Evolutionary conservation across 2,113 vertebrate genomes (phyloP), one percentile per base, ranked within the genome.

Genomic region (Aegotheles bennettii): DNA sequence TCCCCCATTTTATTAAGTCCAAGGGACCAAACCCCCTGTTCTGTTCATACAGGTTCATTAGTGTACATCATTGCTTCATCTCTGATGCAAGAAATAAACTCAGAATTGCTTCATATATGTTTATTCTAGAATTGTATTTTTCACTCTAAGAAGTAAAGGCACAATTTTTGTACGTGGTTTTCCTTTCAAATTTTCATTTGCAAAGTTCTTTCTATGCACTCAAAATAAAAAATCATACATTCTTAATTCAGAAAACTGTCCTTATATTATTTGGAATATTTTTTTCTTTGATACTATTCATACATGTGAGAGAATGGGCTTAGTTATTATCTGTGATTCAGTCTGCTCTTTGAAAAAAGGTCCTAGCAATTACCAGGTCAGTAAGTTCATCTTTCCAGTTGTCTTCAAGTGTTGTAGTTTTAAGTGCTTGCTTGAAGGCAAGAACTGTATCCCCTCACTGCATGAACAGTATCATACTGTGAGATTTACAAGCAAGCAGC

Each of bases 401-500:
- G 60, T 26, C 45, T 92, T 75, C 45, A 67, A 86, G 48, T 81
- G 57, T 8, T 78, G 79, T 36, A 68, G 79, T 78, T 89, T 92
- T 76, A 89, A 93, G 90, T 74, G 93, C 87, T 90, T 87, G 84
- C 92, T 94, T 94, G 88, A 92, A 78, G 76, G 68, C 40, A 95
- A 60, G 84, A 91, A 56, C 80, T 91, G 65, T 91, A 77, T 92
- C 90, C 89, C 40, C 82, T 94, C 93, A 91, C 87, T 94, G 87
- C 4, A 0, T 94, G 95, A 94, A 29, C 68, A 90, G 83, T 92
- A 87, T 90, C 91, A 95, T 78, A 96, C 93, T 94, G 93, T 93
- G 94, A 96, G 94, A 95, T 96, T 96, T 96, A 95, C 87, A 92
- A 89, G 89, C 76, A 79, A 90, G 86, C 20, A 92, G 86, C 84